phyloP scores from a whole-genome alignment of 1,140 invertebrate species.

The Rhopalosiphum maidis region DNA sequence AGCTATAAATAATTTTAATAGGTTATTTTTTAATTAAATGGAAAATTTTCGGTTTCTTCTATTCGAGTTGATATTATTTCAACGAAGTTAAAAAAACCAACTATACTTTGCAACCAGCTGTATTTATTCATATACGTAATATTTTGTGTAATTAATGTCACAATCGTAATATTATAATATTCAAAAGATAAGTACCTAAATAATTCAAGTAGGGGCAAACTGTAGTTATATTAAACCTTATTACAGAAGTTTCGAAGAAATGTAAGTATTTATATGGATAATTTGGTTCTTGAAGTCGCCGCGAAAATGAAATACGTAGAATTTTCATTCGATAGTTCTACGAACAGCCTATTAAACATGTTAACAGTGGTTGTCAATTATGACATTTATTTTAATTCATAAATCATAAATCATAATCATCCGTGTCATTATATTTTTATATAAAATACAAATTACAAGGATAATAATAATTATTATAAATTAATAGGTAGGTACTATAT shows the following conservation, averaged over 20 bases:
- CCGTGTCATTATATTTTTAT: neutral
- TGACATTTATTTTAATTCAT: neutral
- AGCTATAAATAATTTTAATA: neutral
- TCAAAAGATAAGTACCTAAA: neutral
- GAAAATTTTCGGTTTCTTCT: neutral
- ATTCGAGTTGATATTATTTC: neutral
- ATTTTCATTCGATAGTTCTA: neutral
- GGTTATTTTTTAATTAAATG: neutral
- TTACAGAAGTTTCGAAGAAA: neutral
- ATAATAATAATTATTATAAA: neutral
- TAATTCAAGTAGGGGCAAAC: neutral
- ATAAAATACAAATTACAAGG: neutral
- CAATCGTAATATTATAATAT: neutral
- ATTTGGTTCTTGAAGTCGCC: neutral
- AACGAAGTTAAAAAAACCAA: neutral
- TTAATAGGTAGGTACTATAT: neutral
- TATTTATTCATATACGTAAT: neutral
- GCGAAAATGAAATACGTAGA: neutral
- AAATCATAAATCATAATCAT: neutral
- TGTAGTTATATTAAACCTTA: neutral
- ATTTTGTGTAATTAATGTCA: neutral
- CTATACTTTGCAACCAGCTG: no score
- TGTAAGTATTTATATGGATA: neutral
- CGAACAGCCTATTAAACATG: neutral
- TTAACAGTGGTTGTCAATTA: neutral